Conservation (phyloP, 2,888 invertebrate species). For the Phalera bucephala region DNA sequence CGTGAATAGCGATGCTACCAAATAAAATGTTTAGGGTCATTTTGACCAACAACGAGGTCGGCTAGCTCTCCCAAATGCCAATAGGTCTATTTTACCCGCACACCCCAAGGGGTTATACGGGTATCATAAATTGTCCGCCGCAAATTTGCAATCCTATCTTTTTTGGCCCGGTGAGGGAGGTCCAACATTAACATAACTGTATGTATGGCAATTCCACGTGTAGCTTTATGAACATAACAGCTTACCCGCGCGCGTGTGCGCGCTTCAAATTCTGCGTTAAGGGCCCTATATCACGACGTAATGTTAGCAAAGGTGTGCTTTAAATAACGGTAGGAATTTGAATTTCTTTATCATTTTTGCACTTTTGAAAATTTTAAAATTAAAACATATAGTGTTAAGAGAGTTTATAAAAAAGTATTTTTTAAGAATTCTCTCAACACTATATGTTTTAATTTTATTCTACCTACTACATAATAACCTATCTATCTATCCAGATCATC, state of each 20-base stretch:
- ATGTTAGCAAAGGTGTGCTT: constrained; percentile 29
- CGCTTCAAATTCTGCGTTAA: constrained; percentile 40
- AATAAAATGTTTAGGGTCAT: constrained; percentile 83
- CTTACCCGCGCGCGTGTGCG: constrained; percentile 36
- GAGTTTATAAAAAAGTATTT: no score
- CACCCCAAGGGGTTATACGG: constrained; percentile 67
- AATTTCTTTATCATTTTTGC: constrained; percentile 35
- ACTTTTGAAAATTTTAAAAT: no score
- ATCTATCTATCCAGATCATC: no score
- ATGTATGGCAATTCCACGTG: constrained; percentile 67
- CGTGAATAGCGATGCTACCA: constrained; percentile 73
- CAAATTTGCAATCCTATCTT: constrained; percentile 83
- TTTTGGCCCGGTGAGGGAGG: constrained; percentile 71
- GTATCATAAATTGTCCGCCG: constrained; percentile 80
- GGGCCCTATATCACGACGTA: constrained; percentile 35
- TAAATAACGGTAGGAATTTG: constrained; percentile 28
- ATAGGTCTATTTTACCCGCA: constrained; percentile 73
- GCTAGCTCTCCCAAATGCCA: constrained; percentile 75
- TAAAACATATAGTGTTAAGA: no score
- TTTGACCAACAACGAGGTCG: constrained; percentile 72
- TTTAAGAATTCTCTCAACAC: no score
- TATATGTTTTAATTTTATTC: no score
- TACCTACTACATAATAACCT: no score
- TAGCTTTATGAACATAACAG: constrained; percentile 65
- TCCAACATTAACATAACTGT: constrained; percentile 77